Evolutionary conservation across 23 tunicate species (phyloP).

Genomic region (Halocynthia roretzi): DNA sequence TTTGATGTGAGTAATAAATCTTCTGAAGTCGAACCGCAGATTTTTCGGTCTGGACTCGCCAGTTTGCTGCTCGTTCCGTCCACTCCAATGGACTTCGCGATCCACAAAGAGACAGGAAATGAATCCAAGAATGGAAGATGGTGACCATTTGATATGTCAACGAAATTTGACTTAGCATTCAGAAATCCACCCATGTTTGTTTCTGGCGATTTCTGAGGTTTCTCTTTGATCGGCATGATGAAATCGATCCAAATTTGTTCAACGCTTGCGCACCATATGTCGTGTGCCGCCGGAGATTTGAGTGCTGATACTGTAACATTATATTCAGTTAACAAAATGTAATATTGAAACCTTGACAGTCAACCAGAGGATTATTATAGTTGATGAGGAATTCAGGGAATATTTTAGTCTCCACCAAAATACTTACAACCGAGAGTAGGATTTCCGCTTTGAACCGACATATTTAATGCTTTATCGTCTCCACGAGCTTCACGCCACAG

Average conservation of each 20-base stretch:
- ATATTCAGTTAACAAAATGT: not conserved
- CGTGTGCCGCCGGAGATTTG: conserved; percentile 36
- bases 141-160: not conserved
- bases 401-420: not conserved
- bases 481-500: not conserved
- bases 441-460: conserved; percentile 4
- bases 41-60: not conserved
- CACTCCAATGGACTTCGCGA: conserved; percentile 22
- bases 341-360: no score
- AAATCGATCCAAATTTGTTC: conserved; percentile 86
- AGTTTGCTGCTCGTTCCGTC: not conserved
- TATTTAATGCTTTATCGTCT: not conserved
- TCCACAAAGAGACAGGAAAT: conserved; percentile 65
- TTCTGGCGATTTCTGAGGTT: not conserved
- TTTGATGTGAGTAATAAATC: no score
- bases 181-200: not conserved
- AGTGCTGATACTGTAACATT: conserved; percentile 41
- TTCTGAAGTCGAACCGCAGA: not conserved
- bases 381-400: not conserved
- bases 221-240: conserved; percentile 15
- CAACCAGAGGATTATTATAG: not conserved
- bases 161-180: not conserved
- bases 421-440: conserved; percentile 8
- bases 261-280: conserved; percentile 73
- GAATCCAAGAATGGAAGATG: conserved; percentile 67